A percentile compares a stretch with the other conserved stretches of the same genome.
Conservation (phyloP, 2,797 vertebrate species). For the Alauda arvensis region DNA sequence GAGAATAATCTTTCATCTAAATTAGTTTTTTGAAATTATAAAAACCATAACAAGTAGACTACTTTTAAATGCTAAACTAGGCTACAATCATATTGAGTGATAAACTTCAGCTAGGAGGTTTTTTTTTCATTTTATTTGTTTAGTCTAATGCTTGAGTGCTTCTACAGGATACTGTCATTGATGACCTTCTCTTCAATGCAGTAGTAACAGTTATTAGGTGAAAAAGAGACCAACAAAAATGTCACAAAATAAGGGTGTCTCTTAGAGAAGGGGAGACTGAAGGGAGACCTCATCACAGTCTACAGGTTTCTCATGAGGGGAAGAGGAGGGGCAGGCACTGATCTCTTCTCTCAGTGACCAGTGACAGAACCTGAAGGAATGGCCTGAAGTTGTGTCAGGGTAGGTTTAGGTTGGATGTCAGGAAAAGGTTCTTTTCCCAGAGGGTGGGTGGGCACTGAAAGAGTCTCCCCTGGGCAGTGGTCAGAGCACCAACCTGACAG, state of each 20-base stretch:
- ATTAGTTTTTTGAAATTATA: neutral
- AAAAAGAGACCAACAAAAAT: neutral
- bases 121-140: neutral
- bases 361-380: fast-evolving
- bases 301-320: neutral
- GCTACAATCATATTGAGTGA: neutral
- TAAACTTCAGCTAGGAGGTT: neutral
- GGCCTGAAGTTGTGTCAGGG: neutral
- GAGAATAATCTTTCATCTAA: neutral
- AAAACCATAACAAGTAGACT: neutral
- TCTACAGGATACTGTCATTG: neutral
- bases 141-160: neutral
- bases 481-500: neutral
- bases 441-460: fast-evolving
- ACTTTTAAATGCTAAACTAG: neutral
- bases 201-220: neutral
- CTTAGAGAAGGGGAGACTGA: neutral
- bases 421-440: fast-evolving
- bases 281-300: neutral
- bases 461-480: neutral
- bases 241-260: neutral
- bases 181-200: neutral
- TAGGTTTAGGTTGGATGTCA: neutral
- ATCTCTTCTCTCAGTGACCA: no score
- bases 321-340: neutral